Percentiles rank a stretch among this genome's conserved stretches.
Conservation (phyloP, 1,140 invertebrate genomes). For the Leptinotarsa texana region DNA sequence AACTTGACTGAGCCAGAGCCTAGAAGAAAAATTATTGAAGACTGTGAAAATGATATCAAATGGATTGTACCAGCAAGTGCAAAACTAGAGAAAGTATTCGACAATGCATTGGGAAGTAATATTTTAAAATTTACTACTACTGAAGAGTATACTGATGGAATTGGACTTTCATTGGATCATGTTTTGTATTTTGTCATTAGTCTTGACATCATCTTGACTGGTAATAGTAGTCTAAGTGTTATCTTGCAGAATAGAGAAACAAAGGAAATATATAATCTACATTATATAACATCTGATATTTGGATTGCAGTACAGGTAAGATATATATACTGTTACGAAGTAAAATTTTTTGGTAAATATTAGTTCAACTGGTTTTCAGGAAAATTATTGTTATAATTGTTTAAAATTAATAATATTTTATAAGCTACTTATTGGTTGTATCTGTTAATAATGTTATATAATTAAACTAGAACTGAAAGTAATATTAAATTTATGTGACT, state of each 20-base stretch:
- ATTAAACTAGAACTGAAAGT: too few species aligned
- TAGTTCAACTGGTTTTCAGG: neutral
- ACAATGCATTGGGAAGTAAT: slow-evolving; percentile 59
- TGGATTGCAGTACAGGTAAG: slow-evolving; percentile 73
- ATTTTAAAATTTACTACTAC: slow-evolving; percentile 74
- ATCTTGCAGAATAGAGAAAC: slow-evolving; percentile 77
- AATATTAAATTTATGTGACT: too few species aligned
- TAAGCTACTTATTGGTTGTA: too few species aligned
- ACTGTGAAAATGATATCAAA: slow-evolving; percentile 68
- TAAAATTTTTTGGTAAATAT: too few species aligned
- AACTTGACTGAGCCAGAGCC: slow-evolving; percentile 82
- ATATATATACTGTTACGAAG: slow-evolving; percentile 27
- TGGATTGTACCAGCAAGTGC: slow-evolving; percentile 72
- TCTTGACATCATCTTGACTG: slow-evolving; percentile 71
- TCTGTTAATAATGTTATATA: too few species aligned
- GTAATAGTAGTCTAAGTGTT: slow-evolving; percentile 81
- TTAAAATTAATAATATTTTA: too few species aligned
- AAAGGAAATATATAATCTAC: slow-evolving; percentile 75
- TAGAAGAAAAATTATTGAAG: slow-evolving; percentile 71
- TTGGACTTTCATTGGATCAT: slow-evolving; percentile 73
- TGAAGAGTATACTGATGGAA: slow-evolving; percentile 70
- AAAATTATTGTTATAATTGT: too few species aligned
- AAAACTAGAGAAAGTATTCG: slow-evolving; percentile 65
- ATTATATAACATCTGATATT: slow-evolving; percentile 79
- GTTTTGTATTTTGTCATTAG: slow-evolving; percentile 77